phyloP scores from a whole-genome alignment of 2,888 invertebrate species.

The Noctua fimbriata region DNA sequence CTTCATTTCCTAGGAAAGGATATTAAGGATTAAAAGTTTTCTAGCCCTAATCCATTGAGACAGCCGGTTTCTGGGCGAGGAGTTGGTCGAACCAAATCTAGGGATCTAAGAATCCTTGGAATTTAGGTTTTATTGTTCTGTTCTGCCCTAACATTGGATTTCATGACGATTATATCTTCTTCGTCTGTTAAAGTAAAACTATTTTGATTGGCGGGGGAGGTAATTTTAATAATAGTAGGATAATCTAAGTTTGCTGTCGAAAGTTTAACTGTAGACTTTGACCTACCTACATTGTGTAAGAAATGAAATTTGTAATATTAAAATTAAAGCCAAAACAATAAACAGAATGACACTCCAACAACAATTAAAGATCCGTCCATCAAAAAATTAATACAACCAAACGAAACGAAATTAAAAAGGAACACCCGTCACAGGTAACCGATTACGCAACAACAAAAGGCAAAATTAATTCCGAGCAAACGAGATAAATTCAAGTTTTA shows the following conservation, averaged over 20 bases:
- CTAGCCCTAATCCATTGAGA: constrained; percentile 77
- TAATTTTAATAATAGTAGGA: not conserved
- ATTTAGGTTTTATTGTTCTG: constrained; percentile 46
- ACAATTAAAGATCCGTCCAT: constrained; percentile 32
- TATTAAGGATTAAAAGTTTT: constrained; percentile 88
- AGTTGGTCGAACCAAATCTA: constrained; percentile 64
- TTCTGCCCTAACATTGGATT: constrained; percentile 23
- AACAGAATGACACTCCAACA: constrained; percentile 10
- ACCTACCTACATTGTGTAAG: not conserved
- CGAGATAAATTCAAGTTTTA: constrained; percentile 86
- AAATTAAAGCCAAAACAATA: constrained; percentile 11
- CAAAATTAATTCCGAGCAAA: constrained; percentile 84
- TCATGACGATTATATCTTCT: constrained; percentile 32
- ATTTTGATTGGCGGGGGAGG: not conserved
- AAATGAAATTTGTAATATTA: not conserved
- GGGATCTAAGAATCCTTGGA: constrained; percentile 48
- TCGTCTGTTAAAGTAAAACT: not conserved
- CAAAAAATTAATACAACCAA: constrained; percentile 64
- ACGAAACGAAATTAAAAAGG: constrained; percentile 77
- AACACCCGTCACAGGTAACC: constrained; percentile 80
- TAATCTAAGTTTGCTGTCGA: not conserved
- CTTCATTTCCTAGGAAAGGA: constrained; percentile 87
- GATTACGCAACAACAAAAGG: constrained; percentile 84
- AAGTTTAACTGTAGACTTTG: not conserved
- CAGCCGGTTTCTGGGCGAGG: constrained; percentile 72